Percentiles rank a stretch among this genome's conserved stretches.
These are phyloP conservation scores for Tychaedon coryphoeus DNA, from an alignment of 2,113 vertebrate species.

Conservation along the genomic window DNA sequence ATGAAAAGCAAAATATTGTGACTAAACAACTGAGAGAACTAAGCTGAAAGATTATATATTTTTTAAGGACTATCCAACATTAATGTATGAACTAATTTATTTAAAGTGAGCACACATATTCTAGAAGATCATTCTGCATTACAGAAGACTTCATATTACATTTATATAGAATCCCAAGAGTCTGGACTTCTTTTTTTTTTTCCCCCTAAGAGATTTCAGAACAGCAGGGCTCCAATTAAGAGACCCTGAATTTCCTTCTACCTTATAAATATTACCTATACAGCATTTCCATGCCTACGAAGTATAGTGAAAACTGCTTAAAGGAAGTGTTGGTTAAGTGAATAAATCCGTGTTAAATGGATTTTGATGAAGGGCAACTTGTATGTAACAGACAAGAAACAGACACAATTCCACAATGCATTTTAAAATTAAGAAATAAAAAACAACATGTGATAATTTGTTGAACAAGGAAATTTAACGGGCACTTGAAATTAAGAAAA, in stretches of 20 bases:
- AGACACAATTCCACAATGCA: conserved; percentile 23
- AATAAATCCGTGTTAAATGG: conserved; percentile 56
- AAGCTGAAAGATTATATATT: background rate
- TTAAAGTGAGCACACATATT: conserved; percentile 57
- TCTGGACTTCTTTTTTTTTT: conserved; percentile 30
- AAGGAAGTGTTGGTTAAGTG: conserved; percentile 56
- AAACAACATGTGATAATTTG: background rate
- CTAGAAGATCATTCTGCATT: conserved; percentile 56
- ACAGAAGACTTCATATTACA: conserved; percentile 61
- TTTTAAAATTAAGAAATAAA: conserved; percentile 34
- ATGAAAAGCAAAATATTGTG: background rate
- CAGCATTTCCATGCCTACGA: conserved; percentile 70
- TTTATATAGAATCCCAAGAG: conserved; percentile 56
- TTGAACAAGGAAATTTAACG: conserved; percentile 13
- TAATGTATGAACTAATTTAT: conserved; percentile 27
- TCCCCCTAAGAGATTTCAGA: conserved; percentile 51
- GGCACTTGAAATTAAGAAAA: background rate
- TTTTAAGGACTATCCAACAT: background rate
- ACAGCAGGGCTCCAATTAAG: conserved; percentile 65
- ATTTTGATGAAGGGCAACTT: conserved; percentile 16
- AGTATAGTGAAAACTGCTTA: conserved; percentile 68
- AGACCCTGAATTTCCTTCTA: conserved; percentile 66
- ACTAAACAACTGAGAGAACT: background rate
- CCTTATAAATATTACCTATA: conserved; percentile 72
- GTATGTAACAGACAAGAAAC: background rate